Evolutionary conservation across 2,888 invertebrate species (phyloP).

Genomic region (Argynnis bischoffii): DNA sequence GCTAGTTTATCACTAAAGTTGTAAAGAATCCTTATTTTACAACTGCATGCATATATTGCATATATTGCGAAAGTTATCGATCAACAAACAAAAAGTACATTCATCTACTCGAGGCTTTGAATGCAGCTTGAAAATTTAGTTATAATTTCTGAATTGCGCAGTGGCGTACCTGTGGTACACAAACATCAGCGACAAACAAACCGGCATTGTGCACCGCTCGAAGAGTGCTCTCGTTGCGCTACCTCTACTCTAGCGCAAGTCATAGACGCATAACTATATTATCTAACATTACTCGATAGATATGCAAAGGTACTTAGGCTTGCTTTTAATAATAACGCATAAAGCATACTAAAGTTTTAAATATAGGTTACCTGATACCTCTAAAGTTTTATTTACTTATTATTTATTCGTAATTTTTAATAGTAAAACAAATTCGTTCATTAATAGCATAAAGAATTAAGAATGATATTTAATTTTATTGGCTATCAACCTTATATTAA

Average conservation of each 20-base stretch:
- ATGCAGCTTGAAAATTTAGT: conserved; percentile 63
- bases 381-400: no score
- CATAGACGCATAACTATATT: conserved; percentile 16
- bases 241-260: conserved; percentile 35
- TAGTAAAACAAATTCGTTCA: no score
- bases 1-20: no score
- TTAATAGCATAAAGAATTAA: no score
- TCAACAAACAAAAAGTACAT: conserved; percentile 30
- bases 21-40: no score
- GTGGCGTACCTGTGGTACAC: conserved; percentile 49
- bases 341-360: no score
- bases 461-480: no score
- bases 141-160: conserved; percentile 63
- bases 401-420: no score
- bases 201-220: conserved; percentile 54
- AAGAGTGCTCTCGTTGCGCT: conserved; percentile 55
- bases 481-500: no score
- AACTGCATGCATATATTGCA: no score
- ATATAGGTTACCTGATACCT: no score
- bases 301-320: neutral
- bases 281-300: neutral
- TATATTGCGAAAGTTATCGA: conserved; percentile 1
- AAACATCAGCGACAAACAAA: conserved; percentile 68
- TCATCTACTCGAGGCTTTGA: conserved; percentile 42
- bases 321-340: no score